Evolutionary conservation across 2,888 invertebrate species (phyloP).

Genomic region (Tinea trinotella): DNA sequence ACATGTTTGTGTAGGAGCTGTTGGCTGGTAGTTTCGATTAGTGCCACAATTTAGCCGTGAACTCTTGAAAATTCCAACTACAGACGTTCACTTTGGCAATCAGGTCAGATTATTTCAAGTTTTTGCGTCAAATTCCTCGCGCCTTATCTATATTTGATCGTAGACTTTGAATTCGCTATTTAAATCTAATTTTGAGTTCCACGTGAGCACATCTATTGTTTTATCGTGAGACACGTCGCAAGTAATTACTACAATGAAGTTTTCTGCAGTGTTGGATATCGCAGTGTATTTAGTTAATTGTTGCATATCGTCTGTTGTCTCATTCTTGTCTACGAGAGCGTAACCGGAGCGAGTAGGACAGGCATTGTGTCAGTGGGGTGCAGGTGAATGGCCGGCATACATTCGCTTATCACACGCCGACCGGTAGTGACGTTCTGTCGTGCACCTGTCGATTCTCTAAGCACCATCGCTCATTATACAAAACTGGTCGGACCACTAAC

Average conservation of each 20-base stretch:
- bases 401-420: conserved; percentile 56
- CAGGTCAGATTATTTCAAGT: background rate
- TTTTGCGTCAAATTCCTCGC: background rate
- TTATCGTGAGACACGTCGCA: conserved; percentile 33
- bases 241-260: conserved; percentile 41
- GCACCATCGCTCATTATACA: background rate
- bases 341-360: conserved; percentile 36
- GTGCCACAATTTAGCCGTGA: conserved; percentile 1
- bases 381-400: conserved; percentile 68
- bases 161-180: background rate
- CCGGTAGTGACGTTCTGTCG: conserved; percentile 47
- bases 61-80: background rate
- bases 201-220: conserved; percentile 30
- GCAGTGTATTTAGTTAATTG: conserved; percentile 35
- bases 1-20: background rate
- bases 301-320: conserved; percentile 12
- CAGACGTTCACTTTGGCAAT: conserved; percentile 13
- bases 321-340: conserved; percentile 19
- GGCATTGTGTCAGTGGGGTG: conserved; percentile 52
- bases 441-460: conserved; percentile 47
- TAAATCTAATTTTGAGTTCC: conserved; percentile 24
- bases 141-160: conserved; percentile 1
- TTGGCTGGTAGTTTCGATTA: background rate
- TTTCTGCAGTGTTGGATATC: conserved; percentile 48
- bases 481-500: conserved; percentile 8